Base-by-base conservation (phyloP, 1,140 invertebrate genomes). In the Steinernema khuongi region DNA sequence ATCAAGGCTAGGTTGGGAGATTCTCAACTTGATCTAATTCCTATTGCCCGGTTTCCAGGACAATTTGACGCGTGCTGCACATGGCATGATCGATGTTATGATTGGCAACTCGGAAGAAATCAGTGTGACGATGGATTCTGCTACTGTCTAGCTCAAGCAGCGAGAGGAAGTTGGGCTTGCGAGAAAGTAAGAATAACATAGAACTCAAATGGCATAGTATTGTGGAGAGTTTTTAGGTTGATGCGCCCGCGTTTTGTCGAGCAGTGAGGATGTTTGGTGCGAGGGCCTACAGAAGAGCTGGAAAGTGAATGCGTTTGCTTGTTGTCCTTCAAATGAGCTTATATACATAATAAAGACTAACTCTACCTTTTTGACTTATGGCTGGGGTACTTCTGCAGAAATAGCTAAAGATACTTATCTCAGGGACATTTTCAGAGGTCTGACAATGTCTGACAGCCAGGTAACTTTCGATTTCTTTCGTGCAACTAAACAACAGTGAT, bases 181-280 rank as follows among this genome's bases (percentile, higher is more conserved):
- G 50, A 60, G 50, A 60, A 60, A 22, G 50, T 60, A n/a, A 41
- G 36, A 41, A n/a, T 41, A n/a, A n/a, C n/a, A n/a, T 41, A 11
- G n/a, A n/a, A 11, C n/a, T 41, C n/a, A n/a, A n/a, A 41, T n/a
- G 36, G 7, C n/a, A 41, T 41, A n/a, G 7, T 41, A 41, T 41
- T 7, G n/a, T n/a, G 36, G 36, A 41, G n/a, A 41, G 7, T 41
- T 7, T 41, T 41, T 7, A 41, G 36, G 36, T 41, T 22, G 50
- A 60, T 26, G 50, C 50, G 4, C 50, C 50, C 50, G 50, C 50
- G 14, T 60, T 60, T 22, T 60, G 50, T 22, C 7, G 26, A 11
- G 50, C 50, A 60, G 50, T 60, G 4, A 60, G 26, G 50, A 60
- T n/a, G 50, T 60, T 60, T 60, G 50, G 50, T 4, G 50, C 11